phyloP scores from a whole-genome alignment of 2,797 vertebrate genomes.

The Mallotus villosus region DNA sequence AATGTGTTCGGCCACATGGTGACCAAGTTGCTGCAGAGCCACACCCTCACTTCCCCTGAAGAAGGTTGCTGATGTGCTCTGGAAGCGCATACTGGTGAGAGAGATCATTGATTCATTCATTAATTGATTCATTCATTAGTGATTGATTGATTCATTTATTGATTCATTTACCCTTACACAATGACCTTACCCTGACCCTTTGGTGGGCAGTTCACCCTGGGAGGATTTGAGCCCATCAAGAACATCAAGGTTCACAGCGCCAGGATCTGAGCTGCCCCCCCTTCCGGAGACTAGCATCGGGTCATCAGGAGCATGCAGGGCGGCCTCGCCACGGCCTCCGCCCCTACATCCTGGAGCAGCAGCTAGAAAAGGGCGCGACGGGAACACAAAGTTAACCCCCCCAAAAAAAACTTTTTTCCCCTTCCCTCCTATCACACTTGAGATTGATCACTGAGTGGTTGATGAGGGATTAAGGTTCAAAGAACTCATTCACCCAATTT shows the following conservation, averaged over 20 bases:
- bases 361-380: constrained; percentile 93
- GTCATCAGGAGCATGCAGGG: constrained; percentile 95
- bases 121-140: too few relatives aligned
- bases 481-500: too few relatives aligned
- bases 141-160: too few relatives aligned
- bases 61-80: constrained; percentile 93
- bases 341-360: constrained; percentile 96
- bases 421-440: background rate
- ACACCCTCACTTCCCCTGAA: constrained; percentile 98
- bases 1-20: constrained; percentile 99
- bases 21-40: constrained; percentile 99
- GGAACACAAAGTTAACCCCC: constrained; percentile 91
- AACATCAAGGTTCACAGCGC: constrained; percentile 86
- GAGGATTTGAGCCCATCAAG: constrained; percentile 94
- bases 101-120: too few relatives aligned
- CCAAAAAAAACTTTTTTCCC: too few relatives aligned
- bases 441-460: too few relatives aligned
- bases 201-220: constrained; percentile 85
- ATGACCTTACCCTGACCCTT: too few relatives aligned
- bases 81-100: constrained; percentile 95
- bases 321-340: constrained; percentile 92
- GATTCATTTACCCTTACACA: too few relatives aligned
- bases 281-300: constrained; percentile 95
- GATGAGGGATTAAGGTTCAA: too few relatives aligned
- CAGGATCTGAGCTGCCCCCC: constrained; percentile 82